These are phyloP conservation scores for Mallateleia sp. DNA, from an alignment of 2,888 invertebrate genomes.

Conservation along the genomic window DNA sequence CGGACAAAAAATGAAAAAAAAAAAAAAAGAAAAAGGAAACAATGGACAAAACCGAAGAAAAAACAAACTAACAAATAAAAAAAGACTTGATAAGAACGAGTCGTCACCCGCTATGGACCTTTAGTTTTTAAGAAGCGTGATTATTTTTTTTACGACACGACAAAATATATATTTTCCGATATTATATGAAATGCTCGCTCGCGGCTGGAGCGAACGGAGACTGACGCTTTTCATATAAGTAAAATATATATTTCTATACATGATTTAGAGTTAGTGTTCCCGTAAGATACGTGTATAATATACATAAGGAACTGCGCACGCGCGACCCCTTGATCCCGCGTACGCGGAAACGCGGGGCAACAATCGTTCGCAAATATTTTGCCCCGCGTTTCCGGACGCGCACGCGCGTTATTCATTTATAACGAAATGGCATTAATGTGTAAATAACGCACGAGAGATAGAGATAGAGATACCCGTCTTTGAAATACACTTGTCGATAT, in stretches of 20 bases:
- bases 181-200: slow-evolving; percentile 89
- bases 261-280: slow-evolving; percentile 87
- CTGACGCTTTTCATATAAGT: slow-evolving; percentile 90
- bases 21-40: slow-evolving; percentile 84
- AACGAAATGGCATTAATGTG: slow-evolving; percentile 63
- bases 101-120: slow-evolving; percentile 88
- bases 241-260: slow-evolving; percentile 89
- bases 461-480: slow-evolving; percentile 11
- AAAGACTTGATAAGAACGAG: slow-evolving; percentile 79
- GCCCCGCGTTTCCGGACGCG: too few relatives aligned
- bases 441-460: slow-evolving; percentile 47
- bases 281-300: slow-evolving; percentile 83
- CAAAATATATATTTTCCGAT: slow-evolving; percentile 89
- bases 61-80: slow-evolving; percentile 5
- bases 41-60: slow-evolving; percentile 66
- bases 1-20: slow-evolving; percentile 81
- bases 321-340: not conserved
- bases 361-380: not conserved
- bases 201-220: slow-evolving; percentile 87
- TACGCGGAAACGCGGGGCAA: slow-evolving; percentile 5
- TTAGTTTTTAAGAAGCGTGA: slow-evolving; percentile 89
- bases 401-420: slow-evolving; percentile 27
- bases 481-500: slow-evolving; percentile 33
- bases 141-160: slow-evolving; percentile 89
- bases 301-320: slow-evolving; percentile 31